These are phyloP conservation scores for Thymelicus sylvestris DNA, from an alignment of 2,888 invertebrate genomes.

Conservation along the genomic window DNA sequence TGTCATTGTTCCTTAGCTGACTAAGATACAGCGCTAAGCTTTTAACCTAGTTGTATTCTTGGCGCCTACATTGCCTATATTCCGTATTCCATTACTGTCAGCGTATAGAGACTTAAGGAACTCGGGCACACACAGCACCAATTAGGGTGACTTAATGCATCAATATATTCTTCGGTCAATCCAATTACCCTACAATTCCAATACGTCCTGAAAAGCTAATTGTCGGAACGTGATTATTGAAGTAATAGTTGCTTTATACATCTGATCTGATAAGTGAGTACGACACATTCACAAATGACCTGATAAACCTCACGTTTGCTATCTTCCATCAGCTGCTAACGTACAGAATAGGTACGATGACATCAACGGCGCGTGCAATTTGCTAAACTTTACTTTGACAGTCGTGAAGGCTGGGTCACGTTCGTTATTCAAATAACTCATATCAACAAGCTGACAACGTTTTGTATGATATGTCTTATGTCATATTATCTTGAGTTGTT, in stretches of 20 bases:
- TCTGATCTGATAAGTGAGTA: slow-evolving; percentile 26
- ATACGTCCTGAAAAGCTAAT: slow-evolving; percentile 9
- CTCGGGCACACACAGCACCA: slow-evolving; percentile 31
- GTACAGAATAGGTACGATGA: slow-evolving; percentile 33
- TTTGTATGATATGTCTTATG: neutral
- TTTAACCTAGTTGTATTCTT: slow-evolving; percentile 68
- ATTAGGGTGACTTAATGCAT: slow-evolving; percentile 32
- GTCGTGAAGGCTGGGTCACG: slow-evolving; percentile 30
- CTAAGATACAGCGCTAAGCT: slow-evolving; percentile 64
- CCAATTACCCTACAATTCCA: slow-evolving; percentile 23
- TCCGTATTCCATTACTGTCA: slow-evolving; percentile 62
- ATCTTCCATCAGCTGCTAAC: slow-evolving; percentile 12
- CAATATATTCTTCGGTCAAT: slow-evolving; percentile 32
- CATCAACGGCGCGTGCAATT: slow-evolving; percentile 37
- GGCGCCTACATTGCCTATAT: slow-evolving; percentile 37
- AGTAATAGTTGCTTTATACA: slow-evolving; percentile 16
- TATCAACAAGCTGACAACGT: slow-evolving; percentile 19
- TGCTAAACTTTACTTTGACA: slow-evolving; percentile 21
- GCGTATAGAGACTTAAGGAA: slow-evolving; percentile 47
- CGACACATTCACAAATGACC: slow-evolving; percentile 9
- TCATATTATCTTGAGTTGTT: slow-evolving; percentile 11
- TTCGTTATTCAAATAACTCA: slow-evolving; percentile 25
- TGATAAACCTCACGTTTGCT: slow-evolving; percentile 36
- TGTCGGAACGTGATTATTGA: slow-evolving; percentile 30
- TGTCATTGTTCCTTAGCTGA: slow-evolving; percentile 40